These are phyloP conservation scores for Heteromormyrus szaboi DNA, from an alignment of 2,797 vertebrate genomes.

Conservation along the genomic window DNA sequence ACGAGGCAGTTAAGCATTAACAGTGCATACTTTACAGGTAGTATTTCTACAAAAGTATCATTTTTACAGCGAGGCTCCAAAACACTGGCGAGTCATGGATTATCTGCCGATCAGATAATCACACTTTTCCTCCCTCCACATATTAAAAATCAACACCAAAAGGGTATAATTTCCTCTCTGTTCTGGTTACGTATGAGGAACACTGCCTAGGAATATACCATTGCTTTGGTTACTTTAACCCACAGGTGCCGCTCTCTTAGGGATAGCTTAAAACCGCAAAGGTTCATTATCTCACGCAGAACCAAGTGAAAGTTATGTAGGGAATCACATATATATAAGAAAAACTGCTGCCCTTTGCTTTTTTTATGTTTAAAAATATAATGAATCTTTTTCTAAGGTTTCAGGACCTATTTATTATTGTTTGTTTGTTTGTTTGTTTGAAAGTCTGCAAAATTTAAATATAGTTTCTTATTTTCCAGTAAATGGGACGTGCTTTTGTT, in stretches of 20 bases:
- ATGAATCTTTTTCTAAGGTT: background rate
- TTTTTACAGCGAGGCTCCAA: background rate
- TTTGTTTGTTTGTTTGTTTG: conserved; percentile 36
- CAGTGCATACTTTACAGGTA: background rate
- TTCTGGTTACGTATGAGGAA: conserved; percentile 14
- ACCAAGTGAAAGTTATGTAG: background rate
- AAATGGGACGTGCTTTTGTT: background rate
- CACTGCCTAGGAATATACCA: background rate
- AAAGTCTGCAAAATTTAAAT: background rate
- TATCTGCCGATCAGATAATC: conserved; percentile 18
- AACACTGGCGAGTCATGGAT: background rate
- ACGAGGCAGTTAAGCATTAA: background rate
- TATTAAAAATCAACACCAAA: conserved; percentile 20
- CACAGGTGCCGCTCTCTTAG: background rate
- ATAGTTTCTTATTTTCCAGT: background rate
- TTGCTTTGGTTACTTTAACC: conserved; percentile 8
- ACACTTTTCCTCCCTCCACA: conserved; percentile 11
- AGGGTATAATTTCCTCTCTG: conserved; percentile 14
- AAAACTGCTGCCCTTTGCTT: background rate
- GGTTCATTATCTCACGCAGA: background rate
- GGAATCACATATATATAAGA: background rate
- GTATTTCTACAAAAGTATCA: background rate
- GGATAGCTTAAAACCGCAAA: background rate
- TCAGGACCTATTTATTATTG: conserved; percentile 5
- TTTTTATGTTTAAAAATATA: background rate